Conservation (phyloP, 1,140 invertebrate genomes). For the Elymnias hypermnestra region DNA sequence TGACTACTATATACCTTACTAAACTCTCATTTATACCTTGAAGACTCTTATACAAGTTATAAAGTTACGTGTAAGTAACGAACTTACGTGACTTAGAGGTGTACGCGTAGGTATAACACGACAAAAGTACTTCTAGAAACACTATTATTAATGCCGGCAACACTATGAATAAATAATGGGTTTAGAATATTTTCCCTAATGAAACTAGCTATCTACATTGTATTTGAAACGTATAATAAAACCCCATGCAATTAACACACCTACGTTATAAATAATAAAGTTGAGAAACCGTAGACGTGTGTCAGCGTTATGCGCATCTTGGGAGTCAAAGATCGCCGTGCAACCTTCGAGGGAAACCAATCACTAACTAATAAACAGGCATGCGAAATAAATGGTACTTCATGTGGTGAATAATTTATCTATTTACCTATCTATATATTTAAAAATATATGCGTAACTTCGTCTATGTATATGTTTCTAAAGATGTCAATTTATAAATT, state of each 20-base stretch:
- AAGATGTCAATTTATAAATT: too few species aligned
- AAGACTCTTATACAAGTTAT: too few species aligned
- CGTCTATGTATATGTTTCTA: too few species aligned
- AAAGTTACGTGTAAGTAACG: too few species aligned
- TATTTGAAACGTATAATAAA: neutral
- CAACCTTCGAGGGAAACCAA: constrained; percentile 52
- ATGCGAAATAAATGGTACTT: constrained; percentile 45
- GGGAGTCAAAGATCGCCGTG: constrained; percentile 39
- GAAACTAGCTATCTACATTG: constrained; percentile 11
- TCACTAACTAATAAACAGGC: constrained; percentile 52
- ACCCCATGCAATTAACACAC: neutral
- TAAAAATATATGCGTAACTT: neutral
- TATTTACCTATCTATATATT: constrained; percentile 24
- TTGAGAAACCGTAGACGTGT: neutral
- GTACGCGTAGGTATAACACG: constrained; percentile 1
- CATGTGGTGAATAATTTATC: constrained; percentile 37
- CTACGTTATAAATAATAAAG: neutral
- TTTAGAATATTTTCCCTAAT: constrained; percentile 23
- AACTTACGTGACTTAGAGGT: too few species aligned
- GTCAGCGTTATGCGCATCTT: constrained; percentile 27
- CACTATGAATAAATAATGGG: constrained; percentile 16
- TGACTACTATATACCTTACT: too few species aligned
- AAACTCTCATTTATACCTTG: too few species aligned
- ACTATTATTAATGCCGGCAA: constrained; percentile 13
- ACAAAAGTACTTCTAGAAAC: constrained; percentile 2